Evolutionary conservation across 1,140 invertebrate genomes (phyloP), one percentile per base, ranked within the genome.

Genomic region (Chymomyza costata): DNA sequence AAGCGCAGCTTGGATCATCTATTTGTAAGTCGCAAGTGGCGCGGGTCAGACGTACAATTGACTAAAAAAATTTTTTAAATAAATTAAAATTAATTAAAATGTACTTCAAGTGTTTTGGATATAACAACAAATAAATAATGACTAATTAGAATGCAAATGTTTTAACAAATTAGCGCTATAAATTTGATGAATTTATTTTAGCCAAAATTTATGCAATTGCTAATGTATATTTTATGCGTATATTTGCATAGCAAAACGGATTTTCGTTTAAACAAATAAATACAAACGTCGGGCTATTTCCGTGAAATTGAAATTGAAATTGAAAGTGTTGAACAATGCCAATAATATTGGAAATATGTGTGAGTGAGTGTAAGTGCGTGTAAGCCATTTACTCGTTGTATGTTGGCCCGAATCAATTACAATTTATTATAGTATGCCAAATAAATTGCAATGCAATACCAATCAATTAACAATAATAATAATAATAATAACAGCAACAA

Each of bases 1-100:
- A 37, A 37, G 17, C 8, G 21, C 14, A 38, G 58, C n/a, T n/a
- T n/a, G 25, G 30, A 18, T 73, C 48, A 53, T 56, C 66, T 76
- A 76, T 76, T 76, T 71, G 73, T 62, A 76, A 64, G 66, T 76
- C 45, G 73, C 53, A 50, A 66, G 71, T 34, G 46, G 62, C 41
- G 53, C 50, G 68, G 46, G 47, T 47, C 54, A 53, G 71, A 76
- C 71, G 71, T 78, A 25, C 21, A 8, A 25, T 25, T 5, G 8
- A 25, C 3, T 25, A 25, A 25, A 25, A 25, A 25, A 8, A 25
- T 5, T 25, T 5, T 8, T 25, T 5, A 25, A 25, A 8, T 25
- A 25, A 25, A 25, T 25, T 25, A 25, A 25, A 25, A 25, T 3
- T 25, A 25, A 25, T 5, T n/a, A 25, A 5, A 25, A 25, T 3